Percentiles rank a stretch among this genome's conserved stretches.
These are phyloP conservation scores for Drosophila atripex DNA, from an alignment of 2,888 invertebrate genomes.

Conservation along the genomic window DNA sequence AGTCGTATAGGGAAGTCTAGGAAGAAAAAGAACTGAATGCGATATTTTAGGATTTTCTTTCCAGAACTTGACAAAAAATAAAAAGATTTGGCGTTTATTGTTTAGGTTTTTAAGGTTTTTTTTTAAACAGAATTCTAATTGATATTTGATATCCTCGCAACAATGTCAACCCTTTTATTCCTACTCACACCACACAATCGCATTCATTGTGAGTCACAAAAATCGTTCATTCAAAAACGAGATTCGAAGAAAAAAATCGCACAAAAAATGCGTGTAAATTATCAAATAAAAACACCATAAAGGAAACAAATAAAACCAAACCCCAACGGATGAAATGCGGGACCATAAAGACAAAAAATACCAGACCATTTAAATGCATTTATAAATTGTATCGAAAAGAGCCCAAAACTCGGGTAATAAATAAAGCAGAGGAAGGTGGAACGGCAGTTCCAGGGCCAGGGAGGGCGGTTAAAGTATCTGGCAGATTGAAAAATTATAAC, in stretches of 20 bases:
- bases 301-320: conserved; percentile 41
- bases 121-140: not conserved
- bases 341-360: conserved; percentile 53
- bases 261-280: conserved; percentile 55
- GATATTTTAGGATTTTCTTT: conserved; percentile 14
- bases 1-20: not conserved
- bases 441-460: not conserved
- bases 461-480: conserved; percentile 22
- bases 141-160: not conserved
- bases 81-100: not conserved
- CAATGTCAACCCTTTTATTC: conserved; percentile 1
- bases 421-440: conserved; percentile 41
- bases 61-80: not conserved
- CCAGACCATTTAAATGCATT: conserved; percentile 63
- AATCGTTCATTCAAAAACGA: conserved; percentile 33
- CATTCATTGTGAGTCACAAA: conserved; percentile 57
- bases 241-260: conserved; percentile 39
- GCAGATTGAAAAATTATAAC: conserved; percentile 71
- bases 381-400: conserved; percentile 58
- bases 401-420: conserved; percentile 53
- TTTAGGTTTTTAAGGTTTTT: not conserved
- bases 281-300: conserved; percentile 58
- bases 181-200: conserved; percentile 1
- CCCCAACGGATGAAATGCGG: conserved; percentile 52
- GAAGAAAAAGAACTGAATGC: not conserved